phyloP scores from a whole-genome alignment of 1,140 invertebrate genomes.

The Acyrthosiphon pisum region DNA sequence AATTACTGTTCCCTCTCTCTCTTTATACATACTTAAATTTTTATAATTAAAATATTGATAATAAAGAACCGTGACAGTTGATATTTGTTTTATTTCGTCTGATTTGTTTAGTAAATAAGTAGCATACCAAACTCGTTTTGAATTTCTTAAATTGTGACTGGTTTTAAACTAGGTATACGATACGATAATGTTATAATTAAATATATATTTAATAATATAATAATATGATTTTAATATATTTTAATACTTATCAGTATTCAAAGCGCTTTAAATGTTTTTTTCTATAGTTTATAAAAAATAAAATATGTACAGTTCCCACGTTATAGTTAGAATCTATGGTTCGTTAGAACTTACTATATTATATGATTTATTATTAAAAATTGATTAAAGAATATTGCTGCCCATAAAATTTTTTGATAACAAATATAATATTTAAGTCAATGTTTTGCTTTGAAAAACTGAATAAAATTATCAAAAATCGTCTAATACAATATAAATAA shows the following conservation, averaged over 20 bases:
- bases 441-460: background rate
- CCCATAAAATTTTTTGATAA: background rate
- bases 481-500: background rate
- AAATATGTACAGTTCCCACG: background rate
- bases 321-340: background rate
- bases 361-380: background rate
- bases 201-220: background rate
- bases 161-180: background rate
- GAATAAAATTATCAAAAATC: background rate
- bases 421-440: background rate
- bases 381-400: background rate
- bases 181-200: background rate
- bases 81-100: background rate
- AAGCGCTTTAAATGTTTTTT: background rate
- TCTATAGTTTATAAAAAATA: background rate
- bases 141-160: background rate
- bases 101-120: background rate
- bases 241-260: background rate
- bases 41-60: slow-evolving; percentile 8
- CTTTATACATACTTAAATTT: background rate
- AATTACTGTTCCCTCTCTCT: background rate
- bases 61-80: background rate
- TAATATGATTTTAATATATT: slow-evolving; percentile 1
- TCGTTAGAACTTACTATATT: background rate
- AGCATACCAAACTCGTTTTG: background rate